Percentiles rank a stretch among this genome's conserved stretches.
These are phyloP conservation scores for Neolamprologus hecqui DNA, from an alignment of 2,113 vertebrate species.

Conservation along the genomic window DNA sequence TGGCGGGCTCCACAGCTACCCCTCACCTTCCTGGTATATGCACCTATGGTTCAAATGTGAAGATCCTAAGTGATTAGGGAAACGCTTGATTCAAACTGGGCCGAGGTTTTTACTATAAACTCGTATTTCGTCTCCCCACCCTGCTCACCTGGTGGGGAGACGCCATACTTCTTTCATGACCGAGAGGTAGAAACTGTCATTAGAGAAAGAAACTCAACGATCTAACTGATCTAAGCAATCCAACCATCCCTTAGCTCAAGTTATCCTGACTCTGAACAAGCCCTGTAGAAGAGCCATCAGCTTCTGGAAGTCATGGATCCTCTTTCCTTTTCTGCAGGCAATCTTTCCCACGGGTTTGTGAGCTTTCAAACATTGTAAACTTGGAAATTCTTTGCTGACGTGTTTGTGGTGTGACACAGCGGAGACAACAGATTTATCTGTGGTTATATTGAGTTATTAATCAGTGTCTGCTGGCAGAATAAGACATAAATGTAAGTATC, in stretches of 20 bases:
- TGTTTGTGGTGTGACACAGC: neutral
- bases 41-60: neutral
- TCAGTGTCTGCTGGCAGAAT: neutral
- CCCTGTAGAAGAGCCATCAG: neutral
- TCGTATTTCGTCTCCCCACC: accelerated
- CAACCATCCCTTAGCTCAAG: neutral
- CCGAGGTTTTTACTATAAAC: neutral
- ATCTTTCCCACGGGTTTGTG: accelerated
- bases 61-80: neutral
- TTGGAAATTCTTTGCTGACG: neutral
- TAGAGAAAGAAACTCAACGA: neutral
- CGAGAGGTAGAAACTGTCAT: accelerated
- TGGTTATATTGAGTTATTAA: neutral
- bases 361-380: neutral
- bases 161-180: neutral
- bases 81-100: neutral
- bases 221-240: accelerated
- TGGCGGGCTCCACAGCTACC: accelerated
- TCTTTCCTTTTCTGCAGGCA: neutral
- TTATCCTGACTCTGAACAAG: neutral
- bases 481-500: neutral
- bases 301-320: neutral
- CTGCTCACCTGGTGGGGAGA: neutral
- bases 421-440: neutral
- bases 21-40: neutral